Evolutionary conservation across 2,797 vertebrate species (phyloP), one percentile per base, ranked within the genome.

Genomic region (Huso huso): DNA sequence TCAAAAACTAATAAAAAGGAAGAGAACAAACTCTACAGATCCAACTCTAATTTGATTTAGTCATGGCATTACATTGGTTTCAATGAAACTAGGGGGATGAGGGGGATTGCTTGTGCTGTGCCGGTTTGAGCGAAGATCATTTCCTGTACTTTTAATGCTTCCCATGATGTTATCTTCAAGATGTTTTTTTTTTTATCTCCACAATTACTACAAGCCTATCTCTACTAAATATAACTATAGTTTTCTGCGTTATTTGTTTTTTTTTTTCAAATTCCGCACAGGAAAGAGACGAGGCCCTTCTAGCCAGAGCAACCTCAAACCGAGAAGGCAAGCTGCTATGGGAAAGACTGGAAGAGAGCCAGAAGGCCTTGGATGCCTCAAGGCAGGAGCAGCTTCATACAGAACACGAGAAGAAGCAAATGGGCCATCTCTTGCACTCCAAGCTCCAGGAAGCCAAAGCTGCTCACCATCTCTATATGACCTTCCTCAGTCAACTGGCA

Each of bases 1-100:
- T 80, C 78, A 10, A 68, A 66, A 48, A 58, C 76, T 72, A 74
- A 70, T 76, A 80, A 75, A 76, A 62, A 48, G 7, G 58, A 37
- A 57, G 49, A 57, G 48, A 67, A 72, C 58, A 67, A 6, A 6
- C 11, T 60, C 48, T 66, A 67, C 59, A 58, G 60, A 53, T 64
- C 52, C 8, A 55, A 52, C n/a, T 10, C 51, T 69, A 15, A 18
- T 51, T 15, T 51, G 51, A 63, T 63, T 59, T 63, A 64, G 12
- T 59, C 55, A 10, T 61, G 6, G 23, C 60, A 70, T 64, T 52
- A 61, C 37, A 64, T 50, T 60, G 10, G 58, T 66, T 37, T 66
- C 60, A 67, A 64, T 48, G 51, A 13, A 52, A 11, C 6, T 18
- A 10, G 18, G 18, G 59, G 58, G 37, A 66, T 49, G 48, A 11